Percentiles rank a stretch among this genome's conserved stretches.
These are phyloP conservation scores for Corythucha ciliata DNA, from an alignment of 2,888 invertebrate species.

Conservation along the genomic window DNA sequence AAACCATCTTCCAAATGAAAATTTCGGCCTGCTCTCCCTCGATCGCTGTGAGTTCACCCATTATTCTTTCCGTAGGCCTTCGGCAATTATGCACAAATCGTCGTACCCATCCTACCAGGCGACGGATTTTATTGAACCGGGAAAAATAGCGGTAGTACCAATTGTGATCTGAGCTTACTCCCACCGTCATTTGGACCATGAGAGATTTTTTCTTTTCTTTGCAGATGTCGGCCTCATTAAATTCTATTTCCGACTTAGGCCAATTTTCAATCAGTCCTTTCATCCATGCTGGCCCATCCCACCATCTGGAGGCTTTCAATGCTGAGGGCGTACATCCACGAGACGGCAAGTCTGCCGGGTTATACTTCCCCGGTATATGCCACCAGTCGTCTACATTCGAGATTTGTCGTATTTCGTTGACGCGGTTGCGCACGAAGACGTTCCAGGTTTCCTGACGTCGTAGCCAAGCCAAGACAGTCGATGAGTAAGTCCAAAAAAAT, in stretches of 20 bases:
- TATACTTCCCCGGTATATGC: conserved; percentile 13
- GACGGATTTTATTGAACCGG: conserved; percentile 3
- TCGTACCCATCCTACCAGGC: conserved; percentile 6
- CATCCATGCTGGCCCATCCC: conserved; percentile 15
- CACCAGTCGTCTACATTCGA: conserved; percentile 8
- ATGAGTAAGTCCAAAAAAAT: conserved; percentile 22
- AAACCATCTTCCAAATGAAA: no score
- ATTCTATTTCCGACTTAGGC: neutral
- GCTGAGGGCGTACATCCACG: conserved; percentile 14
- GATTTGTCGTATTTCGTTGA: conserved; percentile 9
- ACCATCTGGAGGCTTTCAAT: neutral
- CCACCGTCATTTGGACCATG: no score
- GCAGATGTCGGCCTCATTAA: neutral
- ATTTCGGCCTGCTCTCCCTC: neutral
- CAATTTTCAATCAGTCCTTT: neutral
- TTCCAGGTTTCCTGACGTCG: conserved; percentile 17
- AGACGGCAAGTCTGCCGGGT: conserved; percentile 20
- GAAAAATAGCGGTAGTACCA: no score
- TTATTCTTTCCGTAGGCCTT: neutral
- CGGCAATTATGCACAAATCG: conserved; percentile 2
- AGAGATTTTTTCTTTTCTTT: neutral
- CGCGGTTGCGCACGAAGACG: conserved; percentile 19
- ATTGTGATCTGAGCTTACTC: no score
- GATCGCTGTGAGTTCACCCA: neutral
- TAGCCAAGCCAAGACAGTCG: conserved; percentile 19